phyloP scores from a whole-genome alignment of 2,113 vertebrate species.

The Piprites chloris region DNA sequence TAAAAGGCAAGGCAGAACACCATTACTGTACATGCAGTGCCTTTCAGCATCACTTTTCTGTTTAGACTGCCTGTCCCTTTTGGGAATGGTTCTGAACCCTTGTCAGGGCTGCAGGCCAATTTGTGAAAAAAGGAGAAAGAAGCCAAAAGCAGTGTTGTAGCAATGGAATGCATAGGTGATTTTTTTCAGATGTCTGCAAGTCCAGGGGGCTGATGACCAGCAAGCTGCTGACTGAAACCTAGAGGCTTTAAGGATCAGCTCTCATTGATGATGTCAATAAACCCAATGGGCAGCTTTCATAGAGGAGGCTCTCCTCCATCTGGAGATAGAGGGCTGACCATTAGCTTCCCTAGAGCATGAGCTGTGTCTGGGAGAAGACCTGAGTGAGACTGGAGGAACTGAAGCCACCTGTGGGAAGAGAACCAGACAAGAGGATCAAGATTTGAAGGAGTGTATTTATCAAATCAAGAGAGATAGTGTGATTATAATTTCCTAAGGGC shows the following conservation, averaged over 20 bases:
- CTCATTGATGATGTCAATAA: not conserved
- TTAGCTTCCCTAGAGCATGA: not conserved
- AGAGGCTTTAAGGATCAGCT: not conserved
- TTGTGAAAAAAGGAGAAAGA: not conserved
- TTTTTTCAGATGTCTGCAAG: not conserved
- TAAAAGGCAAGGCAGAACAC: not conserved
- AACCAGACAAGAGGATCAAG: not conserved
- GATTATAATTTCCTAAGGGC: not conserved
- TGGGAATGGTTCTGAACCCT: not conserved
- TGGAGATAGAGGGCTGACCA: not conserved
- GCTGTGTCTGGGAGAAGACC: not conserved
- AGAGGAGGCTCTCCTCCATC: not conserved
- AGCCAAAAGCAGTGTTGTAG: not conserved
- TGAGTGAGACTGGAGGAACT: not conserved
- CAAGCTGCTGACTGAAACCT: not conserved
- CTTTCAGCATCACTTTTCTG: not conserved
- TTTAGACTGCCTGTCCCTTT: not conserved
- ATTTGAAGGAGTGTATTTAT: not conserved
- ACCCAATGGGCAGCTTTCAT: not conserved
- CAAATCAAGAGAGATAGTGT: not conserved
- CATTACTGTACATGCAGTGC: not conserved
- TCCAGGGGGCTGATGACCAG: not conserved
- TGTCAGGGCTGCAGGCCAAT: not conserved
- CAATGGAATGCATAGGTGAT: not conserved
- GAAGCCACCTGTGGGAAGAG: not conserved